phyloP scores from a whole-genome alignment of 2,113 vertebrate genomes.

The Odocoileus hemionus region DNA sequence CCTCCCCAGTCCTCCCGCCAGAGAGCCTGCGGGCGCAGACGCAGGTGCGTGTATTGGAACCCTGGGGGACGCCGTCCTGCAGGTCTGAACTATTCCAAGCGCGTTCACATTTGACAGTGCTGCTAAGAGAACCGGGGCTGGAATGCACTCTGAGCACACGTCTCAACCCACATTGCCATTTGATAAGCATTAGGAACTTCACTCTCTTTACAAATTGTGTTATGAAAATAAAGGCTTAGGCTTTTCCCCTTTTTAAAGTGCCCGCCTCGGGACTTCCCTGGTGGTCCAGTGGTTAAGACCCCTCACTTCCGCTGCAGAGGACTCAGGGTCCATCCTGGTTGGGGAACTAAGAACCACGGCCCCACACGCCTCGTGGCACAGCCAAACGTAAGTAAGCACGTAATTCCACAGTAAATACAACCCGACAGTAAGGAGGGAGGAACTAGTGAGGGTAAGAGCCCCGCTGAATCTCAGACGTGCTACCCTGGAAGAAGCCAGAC shows the following conservation, averaged over 20 bases:
- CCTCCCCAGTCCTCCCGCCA: neutral
- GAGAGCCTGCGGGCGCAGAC: neutral
- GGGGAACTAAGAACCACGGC: neutral
- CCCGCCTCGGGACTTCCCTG: neutral
- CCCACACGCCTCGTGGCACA: neutral
- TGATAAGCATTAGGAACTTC: neutral
- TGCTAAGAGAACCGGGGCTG: neutral
- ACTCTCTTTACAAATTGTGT: neutral
- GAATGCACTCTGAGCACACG: neutral
- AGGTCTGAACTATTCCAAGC: slow-evolving; percentile 33
- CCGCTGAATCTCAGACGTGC: neutral
- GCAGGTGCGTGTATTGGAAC: neutral
- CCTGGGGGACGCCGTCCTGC: neutral
- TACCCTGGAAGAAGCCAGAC: neutral
- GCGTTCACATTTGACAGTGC: neutral
- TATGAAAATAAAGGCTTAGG: neutral
- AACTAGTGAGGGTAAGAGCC: neutral
- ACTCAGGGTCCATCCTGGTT: neutral
- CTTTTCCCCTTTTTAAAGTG: neutral
- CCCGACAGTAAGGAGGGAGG: neutral
- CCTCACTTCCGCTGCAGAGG: neutral
- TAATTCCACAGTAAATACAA: neutral
- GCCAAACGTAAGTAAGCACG: neutral
- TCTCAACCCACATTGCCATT: neutral
- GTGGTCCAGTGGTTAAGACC: neutral